These are phyloP conservation scores for Hepsetus odoe DNA, from an alignment of 2,113 vertebrate genomes.

Conservation along the genomic window DNA sequence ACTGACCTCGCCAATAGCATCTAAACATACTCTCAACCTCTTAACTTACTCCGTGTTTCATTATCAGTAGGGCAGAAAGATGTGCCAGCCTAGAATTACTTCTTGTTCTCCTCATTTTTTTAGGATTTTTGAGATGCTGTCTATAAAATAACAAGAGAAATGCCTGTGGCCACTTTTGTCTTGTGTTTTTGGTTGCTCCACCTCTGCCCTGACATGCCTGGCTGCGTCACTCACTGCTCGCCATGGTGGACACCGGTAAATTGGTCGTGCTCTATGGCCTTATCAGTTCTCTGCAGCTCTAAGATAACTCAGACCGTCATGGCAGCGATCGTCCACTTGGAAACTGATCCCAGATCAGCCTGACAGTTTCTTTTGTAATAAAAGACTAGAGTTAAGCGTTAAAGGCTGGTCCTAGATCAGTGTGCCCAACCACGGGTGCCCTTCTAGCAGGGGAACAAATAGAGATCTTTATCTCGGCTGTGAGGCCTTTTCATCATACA, in stretches of 20 bases:
- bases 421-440: not conserved
- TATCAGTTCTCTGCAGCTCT: slow-evolving; percentile 23
- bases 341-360: slow-evolving; percentile 10
- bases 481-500: slow-evolving; percentile 10
- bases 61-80: not conserved
- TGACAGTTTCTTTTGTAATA: not conserved
- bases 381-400: not conserved
- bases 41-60: not conserved
- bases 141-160: not conserved
- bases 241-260: slow-evolving; percentile 1
- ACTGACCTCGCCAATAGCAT: not conserved
- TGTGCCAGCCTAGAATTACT: not conserved
- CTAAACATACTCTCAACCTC: not conserved
- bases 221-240: slow-evolving; percentile 2
- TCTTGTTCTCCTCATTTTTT: not conserved
- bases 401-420: slow-evolving; percentile 3
- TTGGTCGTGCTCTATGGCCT: slow-evolving; percentile 3
- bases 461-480: not conserved
- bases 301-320: slow-evolving; percentile 16
- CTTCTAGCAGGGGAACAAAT: not conserved
- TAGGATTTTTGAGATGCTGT: not conserved
- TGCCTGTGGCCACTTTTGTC: not conserved
- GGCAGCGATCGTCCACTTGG: not conserved
- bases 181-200: not conserved
- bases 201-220: slow-evolving; percentile 9